These are phyloP conservation scores for Ophion obscuratus DNA, from an alignment of 2,888 invertebrate genomes.

Conservation along the genomic window DNA sequence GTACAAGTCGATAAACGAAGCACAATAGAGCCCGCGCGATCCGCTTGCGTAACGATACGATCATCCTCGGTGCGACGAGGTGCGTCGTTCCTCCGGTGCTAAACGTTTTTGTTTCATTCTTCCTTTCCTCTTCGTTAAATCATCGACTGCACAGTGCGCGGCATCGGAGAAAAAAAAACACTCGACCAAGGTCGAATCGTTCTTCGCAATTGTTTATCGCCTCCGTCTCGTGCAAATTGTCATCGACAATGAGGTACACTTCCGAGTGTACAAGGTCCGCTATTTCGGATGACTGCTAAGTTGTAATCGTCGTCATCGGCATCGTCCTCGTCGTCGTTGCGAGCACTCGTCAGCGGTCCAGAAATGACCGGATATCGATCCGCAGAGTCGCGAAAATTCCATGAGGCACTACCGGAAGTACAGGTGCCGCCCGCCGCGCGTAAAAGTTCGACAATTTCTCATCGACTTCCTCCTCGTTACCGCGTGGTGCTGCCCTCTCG, in stretches of 20 bases:
- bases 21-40: slow-evolving; percentile 56
- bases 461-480: slow-evolving; percentile 39
- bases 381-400: slow-evolving; percentile 43
- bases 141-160: slow-evolving; percentile 17
- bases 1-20: slow-evolving; percentile 45
- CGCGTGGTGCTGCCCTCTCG: slow-evolving; percentile 52
- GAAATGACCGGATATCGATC: slow-evolving; percentile 40
- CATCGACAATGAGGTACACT: slow-evolving; percentile 33
- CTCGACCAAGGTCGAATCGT: slow-evolving; percentile 40
- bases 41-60: slow-evolving; percentile 54
- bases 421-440: slow-evolving; percentile 37
- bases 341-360: slow-evolving; percentile 27
- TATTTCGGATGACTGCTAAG: slow-evolving; percentile 10
- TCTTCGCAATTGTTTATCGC: slow-evolving; percentile 10
- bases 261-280: slow-evolving; percentile 3
- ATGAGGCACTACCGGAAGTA: slow-evolving; percentile 61
- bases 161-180: neutral
- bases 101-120: slow-evolving; percentile 31
- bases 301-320: neutral
- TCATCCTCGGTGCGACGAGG: slow-evolving; percentile 45
- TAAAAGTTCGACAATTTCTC: slow-evolving; percentile 48
- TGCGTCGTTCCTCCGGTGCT: slow-evolving; percentile 49
- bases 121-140: neutral
- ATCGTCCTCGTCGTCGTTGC: neutral
- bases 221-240: slow-evolving; percentile 31